Evolutionary conservation across 2,888 invertebrate species (phyloP).

Genomic region (Drosophila borealis): DNA sequence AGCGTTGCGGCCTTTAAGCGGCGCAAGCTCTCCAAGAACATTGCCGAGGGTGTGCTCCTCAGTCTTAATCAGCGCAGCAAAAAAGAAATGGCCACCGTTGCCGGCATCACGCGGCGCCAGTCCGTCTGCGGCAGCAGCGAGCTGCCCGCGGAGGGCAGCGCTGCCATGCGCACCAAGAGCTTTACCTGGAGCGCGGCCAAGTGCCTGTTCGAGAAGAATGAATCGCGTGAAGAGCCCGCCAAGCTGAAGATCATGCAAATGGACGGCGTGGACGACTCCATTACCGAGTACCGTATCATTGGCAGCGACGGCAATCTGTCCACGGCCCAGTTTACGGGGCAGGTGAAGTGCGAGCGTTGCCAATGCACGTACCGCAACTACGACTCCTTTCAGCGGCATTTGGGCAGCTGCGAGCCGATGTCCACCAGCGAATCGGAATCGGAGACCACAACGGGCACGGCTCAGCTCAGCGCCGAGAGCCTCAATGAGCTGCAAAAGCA

Average conservation of each 20-base stretch:
- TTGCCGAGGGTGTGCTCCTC: constrained; percentile 85
- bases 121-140: constrained; percentile 83
- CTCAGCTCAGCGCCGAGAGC: constrained; percentile 62
- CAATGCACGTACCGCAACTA: constrained; percentile 94
- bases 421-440: constrained; percentile 93
- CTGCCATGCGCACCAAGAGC: constrained; percentile 71
- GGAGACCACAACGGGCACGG: constrained; percentile 85
- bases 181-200: constrained; percentile 84
- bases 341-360: constrained; percentile 94
- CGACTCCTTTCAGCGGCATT: constrained; percentile 92
- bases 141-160: constrained; percentile 66
- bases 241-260: constrained; percentile 87
- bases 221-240: constrained; percentile 57
- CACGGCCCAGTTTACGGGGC: constrained; percentile 83
- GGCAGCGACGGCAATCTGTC: constrained; percentile 84
- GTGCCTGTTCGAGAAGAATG: constrained; percentile 71
- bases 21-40: constrained; percentile 87
- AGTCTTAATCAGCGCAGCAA: constrained; percentile 75
- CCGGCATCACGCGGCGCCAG: constrained; percentile 70
- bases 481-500: constrained; percentile 79
- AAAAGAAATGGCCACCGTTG: constrained; percentile 67
- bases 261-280: constrained; percentile 89
- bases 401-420: constrained; percentile 91
- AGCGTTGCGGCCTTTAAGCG: constrained; percentile 87
- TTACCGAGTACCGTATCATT: constrained; percentile 85